Conservation (phyloP, 64 coral and sea anemone genomes). For the Orbicella faveolata region DNA sequence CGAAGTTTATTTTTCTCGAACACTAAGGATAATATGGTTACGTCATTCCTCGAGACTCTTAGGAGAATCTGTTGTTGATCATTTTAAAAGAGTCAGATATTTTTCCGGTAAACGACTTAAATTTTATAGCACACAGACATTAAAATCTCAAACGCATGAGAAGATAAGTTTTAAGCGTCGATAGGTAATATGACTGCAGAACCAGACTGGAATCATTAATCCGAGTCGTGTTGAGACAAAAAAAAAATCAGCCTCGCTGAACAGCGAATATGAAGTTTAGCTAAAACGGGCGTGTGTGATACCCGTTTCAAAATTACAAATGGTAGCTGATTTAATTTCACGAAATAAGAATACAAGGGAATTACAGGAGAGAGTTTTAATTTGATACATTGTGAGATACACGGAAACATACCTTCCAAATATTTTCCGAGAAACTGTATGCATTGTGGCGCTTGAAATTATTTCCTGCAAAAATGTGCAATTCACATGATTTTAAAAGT, state of each 20-base stretch:
- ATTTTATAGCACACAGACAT: neutral
- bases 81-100: neutral
- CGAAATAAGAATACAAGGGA: neutral
- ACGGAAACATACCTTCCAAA: slow-evolving; percentile 16
- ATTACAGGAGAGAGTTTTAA: neutral
- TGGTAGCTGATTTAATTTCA: no score
- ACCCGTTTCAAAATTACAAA: neutral
- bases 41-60: neutral
- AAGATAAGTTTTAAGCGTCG: neutral
- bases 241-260: no score
- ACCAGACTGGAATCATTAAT: neutral
- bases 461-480: neutral
- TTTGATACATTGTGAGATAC: neutral
- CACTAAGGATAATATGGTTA: neutral
- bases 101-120: neutral
- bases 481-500: neutral
- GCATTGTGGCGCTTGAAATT: slow-evolving; percentile 2
- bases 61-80: neutral
- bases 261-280: neutral
- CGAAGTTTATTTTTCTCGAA: no score
- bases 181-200: neutral
- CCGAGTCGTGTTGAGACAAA: neutral
- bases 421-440: slow-evolving; percentile 3
- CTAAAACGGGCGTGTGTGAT: neutral
- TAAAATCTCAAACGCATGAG: neutral